phyloP scores from a whole-genome alignment of 1,140 invertebrate genomes.

The Drosophila jambulina region DNA sequence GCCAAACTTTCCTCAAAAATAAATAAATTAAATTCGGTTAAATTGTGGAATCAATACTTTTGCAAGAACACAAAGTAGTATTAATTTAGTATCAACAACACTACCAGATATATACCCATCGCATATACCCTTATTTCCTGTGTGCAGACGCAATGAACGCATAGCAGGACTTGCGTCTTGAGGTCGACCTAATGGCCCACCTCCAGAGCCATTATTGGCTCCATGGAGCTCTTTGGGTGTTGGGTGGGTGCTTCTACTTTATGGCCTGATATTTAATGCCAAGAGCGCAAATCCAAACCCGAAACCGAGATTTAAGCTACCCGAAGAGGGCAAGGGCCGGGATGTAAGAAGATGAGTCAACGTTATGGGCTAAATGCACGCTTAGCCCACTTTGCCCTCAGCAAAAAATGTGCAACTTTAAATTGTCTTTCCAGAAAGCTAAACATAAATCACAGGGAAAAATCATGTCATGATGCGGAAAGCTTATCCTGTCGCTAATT shows the following conservation, averaged over 20 bases:
- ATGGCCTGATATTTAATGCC: slow-evolving; percentile 64
- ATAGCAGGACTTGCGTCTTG: slow-evolving; percentile 4
- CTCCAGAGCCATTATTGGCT: slow-evolving; percentile 41
- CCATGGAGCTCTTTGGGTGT: slow-evolving; percentile 3
- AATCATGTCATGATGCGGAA: background rate
- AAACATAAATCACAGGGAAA: slow-evolving; percentile 14
- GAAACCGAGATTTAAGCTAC: slow-evolving; percentile 40
- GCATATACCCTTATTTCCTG: background rate
- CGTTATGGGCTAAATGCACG: slow-evolving; percentile 41
- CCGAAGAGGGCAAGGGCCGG: slow-evolving; percentile 31
- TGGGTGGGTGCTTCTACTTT: slow-evolving; percentile 61
- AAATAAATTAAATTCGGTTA: background rate
- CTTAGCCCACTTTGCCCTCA: slow-evolving; percentile 39
- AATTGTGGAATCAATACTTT: background rate
- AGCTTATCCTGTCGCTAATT: slow-evolving; percentile 34
- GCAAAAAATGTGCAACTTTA: slow-evolving; percentile 30
- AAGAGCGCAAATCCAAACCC: slow-evolving; percentile 13
- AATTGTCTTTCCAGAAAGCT: slow-evolving; percentile 2
- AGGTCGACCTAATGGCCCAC: slow-evolving; percentile 47
- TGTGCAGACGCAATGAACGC: slow-evolving; percentile 18
- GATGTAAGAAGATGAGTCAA: slow-evolving; percentile 47
- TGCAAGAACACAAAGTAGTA: background rate
- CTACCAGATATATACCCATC: background rate
- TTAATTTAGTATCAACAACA: background rate
- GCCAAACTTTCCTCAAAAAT: background rate